Base-by-base conservation (phyloP, 2,888 invertebrate genomes). In the Flexamia atlantica region DNA sequence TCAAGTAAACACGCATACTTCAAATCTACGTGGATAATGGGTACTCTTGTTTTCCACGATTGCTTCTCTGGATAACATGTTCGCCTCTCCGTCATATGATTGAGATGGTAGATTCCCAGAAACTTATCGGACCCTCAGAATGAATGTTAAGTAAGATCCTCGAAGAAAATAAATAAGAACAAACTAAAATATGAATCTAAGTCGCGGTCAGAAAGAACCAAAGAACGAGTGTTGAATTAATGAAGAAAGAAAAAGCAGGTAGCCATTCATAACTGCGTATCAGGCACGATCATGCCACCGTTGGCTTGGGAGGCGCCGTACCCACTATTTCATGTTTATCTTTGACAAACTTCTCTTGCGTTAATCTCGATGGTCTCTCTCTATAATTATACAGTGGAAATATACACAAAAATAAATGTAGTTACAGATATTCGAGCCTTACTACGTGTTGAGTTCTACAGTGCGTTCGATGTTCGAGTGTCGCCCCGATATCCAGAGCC, bases 291-390 rank as follows among this genome's bases (percentile, higher is more conserved):
- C 50, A 12, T 17, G 50, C 50, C 76, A 76, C 76, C 50, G 76
- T 76, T 42, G 42, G 36, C 42, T 40, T 10, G 57, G 79, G 79
- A 57, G 57, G 79, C 57, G 30, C 57, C 79, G 10, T 32, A 50
- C 32, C 57, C 79, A 79, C 79, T 79, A 79, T 79, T 79, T 79
- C 79, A 79, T 79, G 57, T 79, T 79, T 79, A 79, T 79, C 79
- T 79, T 79, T 79, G 79, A 79, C 79, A 79, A 79, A 79, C 79
- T 57, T 79, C 57, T 57, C 32, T 50, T 36, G 79, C 79, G 20
- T 79, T 79, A 25, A 79, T 79, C 79, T 79, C 53, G 79, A 79
- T 79, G 53, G 76, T 28, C 79, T 36, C 79, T 36, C 79, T 28
- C 79, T 79, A 36, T 79, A 79, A 79, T 79, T 79, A 79, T 57